Conservation (phyloP, 2,888 invertebrate genomes). For the Boloria euphrosyne region DNA sequence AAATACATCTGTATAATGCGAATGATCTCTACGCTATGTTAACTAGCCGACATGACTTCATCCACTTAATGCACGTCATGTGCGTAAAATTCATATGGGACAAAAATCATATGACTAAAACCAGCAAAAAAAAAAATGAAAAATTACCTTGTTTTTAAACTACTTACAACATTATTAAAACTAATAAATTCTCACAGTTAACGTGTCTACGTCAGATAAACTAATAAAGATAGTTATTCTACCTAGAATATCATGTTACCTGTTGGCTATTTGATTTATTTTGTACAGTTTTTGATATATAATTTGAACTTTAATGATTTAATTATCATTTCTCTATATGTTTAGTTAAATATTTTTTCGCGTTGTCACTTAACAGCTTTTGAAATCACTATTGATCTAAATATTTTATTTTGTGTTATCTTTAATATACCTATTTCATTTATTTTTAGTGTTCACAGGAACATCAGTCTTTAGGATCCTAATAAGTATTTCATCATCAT, state of each 20-base stretch:
- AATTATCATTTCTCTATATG: not conserved
- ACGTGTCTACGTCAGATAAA: slow-evolving; percentile 28
- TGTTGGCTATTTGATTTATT: slow-evolving; percentile 25
- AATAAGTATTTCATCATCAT: too few species aligned
- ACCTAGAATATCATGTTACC: slow-evolving; percentile 34
- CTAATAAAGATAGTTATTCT: slow-evolving; percentile 26
- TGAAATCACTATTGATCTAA: too few species aligned
- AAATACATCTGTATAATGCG: too few species aligned
- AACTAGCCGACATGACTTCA: not conserved
- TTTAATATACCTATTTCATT: too few species aligned
- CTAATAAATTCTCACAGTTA: slow-evolving; percentile 21
- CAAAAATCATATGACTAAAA: not conserved
- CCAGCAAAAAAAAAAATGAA: not conserved
- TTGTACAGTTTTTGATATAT: slow-evolving; percentile 14
- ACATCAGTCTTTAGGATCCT: too few species aligned
- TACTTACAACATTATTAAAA: slow-evolving; percentile 7
- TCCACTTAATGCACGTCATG: not conserved
- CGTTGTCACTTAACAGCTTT: too few species aligned
- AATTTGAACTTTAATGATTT: not conserved
- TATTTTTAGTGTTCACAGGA: too few species aligned
- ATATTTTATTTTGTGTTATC: too few species aligned
- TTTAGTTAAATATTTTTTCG: not conserved
- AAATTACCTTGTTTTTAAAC: slow-evolving; percentile 5
- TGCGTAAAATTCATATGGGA: not conserved
- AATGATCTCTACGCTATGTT: not conserved